phyloP scores from a whole-genome alignment of 2,113 vertebrate genomes.

The Candoia aspera region DNA sequence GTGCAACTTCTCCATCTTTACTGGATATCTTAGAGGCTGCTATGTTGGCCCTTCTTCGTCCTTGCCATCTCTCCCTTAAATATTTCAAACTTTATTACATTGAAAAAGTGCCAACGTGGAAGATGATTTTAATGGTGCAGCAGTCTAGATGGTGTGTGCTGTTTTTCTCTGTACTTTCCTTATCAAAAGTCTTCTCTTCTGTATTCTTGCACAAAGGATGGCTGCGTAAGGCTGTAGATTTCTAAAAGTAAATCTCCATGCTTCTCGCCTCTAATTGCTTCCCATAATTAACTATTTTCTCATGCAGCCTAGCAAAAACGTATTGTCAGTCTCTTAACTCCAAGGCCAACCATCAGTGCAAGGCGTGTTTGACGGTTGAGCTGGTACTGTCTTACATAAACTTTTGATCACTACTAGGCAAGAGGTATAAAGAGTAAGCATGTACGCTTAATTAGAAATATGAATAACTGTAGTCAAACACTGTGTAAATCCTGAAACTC shows the following conservation, averaged over 20 bases:
- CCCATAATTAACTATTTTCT: background rate
- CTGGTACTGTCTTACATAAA: background rate
- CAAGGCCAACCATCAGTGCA: background rate
- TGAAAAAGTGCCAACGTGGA: background rate
- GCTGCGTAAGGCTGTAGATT: background rate
- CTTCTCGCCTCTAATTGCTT: background rate
- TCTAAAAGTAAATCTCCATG: background rate
- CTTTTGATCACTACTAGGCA: background rate
- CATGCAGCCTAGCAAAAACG: background rate
- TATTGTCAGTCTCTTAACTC: background rate
- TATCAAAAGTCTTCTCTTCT: background rate
- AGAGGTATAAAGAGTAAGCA: background rate
- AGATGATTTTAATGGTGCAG: background rate
- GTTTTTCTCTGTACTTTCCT: background rate
- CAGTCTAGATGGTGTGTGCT: background rate
- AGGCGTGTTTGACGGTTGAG: background rate
- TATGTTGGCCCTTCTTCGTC: background rate
- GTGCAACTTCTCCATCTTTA: background rate
- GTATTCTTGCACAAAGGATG: background rate
- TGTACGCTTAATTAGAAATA: background rate
- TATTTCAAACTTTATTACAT: background rate
- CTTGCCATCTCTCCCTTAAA: background rate
- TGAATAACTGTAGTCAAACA: background rate
- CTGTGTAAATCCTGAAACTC: background rate
- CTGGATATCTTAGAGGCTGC: background rate